phyloP scores from a whole-genome alignment of 1,140 invertebrate species.

The Hyles euphorbiae region DNA sequence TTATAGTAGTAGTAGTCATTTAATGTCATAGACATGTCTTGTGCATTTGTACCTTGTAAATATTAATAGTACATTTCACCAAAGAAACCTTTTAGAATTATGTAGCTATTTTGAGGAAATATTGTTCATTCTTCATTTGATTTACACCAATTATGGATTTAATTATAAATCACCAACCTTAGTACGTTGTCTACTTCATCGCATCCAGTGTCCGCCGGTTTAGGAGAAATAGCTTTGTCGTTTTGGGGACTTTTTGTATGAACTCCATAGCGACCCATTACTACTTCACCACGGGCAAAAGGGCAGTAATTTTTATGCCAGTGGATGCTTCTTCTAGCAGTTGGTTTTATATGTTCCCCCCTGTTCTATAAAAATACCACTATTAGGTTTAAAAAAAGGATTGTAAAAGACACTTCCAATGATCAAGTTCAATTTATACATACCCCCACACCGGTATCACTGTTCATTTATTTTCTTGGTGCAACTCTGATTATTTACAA shows the following conservation, averaged over 20 bases:
- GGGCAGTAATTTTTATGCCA: slow-evolving; percentile 15
- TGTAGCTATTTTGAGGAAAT: too few relatives aligned
- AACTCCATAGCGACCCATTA: slow-evolving; percentile 42
- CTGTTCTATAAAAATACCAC: slow-evolving; percentile 26
- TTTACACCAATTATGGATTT: not conserved
- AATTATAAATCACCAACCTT: slow-evolving; percentile 29
- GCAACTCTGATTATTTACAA: too few relatives aligned
- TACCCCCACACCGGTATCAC: too few relatives aligned
- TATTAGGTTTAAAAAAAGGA: not conserved
- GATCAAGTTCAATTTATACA: too few relatives aligned
- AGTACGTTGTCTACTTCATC: slow-evolving; percentile 60
- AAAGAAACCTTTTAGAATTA: too few relatives aligned
- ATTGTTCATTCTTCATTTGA: too few relatives aligned
- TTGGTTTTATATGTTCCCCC: slow-evolving; percentile 35
- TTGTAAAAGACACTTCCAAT: not conserved
- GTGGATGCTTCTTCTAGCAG: slow-evolving; percentile 45
- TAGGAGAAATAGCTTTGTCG: not conserved
- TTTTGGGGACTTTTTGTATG: not conserved
- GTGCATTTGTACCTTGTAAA: too few relatives aligned
- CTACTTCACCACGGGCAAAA: slow-evolving; percentile 7
- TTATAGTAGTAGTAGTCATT: too few relatives aligned
- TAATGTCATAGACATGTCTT: too few relatives aligned
- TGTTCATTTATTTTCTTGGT: too few relatives aligned
- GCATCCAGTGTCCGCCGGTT: slow-evolving; percentile 15
- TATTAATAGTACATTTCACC: too few relatives aligned